Evolutionary conservation across 2,797 vertebrate species (phyloP).

Genomic region (Distichodus sexfasciatus): DNA sequence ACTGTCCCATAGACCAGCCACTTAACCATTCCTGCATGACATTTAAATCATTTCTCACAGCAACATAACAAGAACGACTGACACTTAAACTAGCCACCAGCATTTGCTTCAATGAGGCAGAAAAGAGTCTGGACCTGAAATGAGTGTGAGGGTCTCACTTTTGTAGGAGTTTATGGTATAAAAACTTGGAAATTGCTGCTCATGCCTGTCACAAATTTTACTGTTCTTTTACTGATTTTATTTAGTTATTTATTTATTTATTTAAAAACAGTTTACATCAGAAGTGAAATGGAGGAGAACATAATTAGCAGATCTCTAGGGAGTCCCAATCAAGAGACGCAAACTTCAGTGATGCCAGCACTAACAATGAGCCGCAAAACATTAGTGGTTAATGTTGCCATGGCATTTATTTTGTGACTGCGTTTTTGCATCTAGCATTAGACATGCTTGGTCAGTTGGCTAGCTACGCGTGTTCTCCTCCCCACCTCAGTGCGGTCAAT

Average conservation of each 20-base stretch:
- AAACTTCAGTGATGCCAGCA: constrained; percentile 44
- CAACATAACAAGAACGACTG: too few relatives aligned
- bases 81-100: too few relatives aligned
- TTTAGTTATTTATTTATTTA: constrained; percentile 19
- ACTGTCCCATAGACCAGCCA: too few relatives aligned
- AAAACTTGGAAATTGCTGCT: constrained; percentile 5
- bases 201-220: neutral
- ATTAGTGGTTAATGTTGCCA: constrained; percentile 42
- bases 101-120: too few relatives aligned
- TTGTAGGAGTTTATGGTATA: too few relatives aligned
- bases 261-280: constrained; percentile 43
- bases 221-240: neutral
- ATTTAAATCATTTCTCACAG: too few relatives aligned
- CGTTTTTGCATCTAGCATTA: constrained; percentile 40
- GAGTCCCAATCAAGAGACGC: constrained; percentile 44
- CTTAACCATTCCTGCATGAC: too few relatives aligned
- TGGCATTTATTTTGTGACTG: constrained; percentile 41
- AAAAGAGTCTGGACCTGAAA: too few relatives aligned
- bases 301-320: constrained; percentile 41
- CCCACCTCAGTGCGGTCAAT: neutral
- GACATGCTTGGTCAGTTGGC: constrained; percentile 30
- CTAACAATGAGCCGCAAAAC: constrained; percentile 41
- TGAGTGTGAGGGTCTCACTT: too few relatives aligned
- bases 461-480: constrained; percentile 13
- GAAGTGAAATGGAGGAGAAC: constrained; percentile 47